Conservation (phyloP, 2,113 vertebrate species). For the Rissa tridactyla region DNA sequence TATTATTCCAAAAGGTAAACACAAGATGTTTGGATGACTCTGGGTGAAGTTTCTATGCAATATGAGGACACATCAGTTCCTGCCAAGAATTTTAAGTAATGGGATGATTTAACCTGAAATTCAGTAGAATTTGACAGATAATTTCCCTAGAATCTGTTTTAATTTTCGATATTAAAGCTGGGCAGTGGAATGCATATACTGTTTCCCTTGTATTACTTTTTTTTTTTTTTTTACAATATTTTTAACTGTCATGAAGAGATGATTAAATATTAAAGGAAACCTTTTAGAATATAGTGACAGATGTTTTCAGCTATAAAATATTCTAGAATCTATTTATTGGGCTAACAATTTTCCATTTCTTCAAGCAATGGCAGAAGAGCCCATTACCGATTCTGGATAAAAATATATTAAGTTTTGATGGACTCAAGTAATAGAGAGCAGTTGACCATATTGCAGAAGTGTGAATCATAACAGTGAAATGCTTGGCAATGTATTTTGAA, state of each 20-base stretch:
- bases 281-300: not conserved
- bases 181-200: not conserved
- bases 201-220: not conserved
- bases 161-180: not conserved
- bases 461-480: not conserved
- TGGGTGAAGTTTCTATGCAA: not conserved
- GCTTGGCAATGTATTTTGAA: not conserved
- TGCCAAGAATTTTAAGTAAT: not conserved
- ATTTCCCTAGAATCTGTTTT: not conserved
- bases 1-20: not conserved
- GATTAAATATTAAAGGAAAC: not conserved
- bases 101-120: not conserved
- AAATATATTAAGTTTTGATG: conserved; percentile 7
- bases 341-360: not conserved
- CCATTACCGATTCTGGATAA: not conserved
- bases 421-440: not conserved
- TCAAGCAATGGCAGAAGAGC: not conserved
- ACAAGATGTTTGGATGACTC: not conserved
- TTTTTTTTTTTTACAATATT: not conserved
- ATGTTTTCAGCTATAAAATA: not conserved
- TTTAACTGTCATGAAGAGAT: not conserved
- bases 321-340: not conserved
- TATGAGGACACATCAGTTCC: not conserved
- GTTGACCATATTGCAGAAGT: not conserved
- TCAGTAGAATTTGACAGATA: not conserved